These are phyloP conservation scores for Elymnias hypermnestra DNA, from an alignment of 1,140 invertebrate genomes.

Conservation along the genomic window DNA sequence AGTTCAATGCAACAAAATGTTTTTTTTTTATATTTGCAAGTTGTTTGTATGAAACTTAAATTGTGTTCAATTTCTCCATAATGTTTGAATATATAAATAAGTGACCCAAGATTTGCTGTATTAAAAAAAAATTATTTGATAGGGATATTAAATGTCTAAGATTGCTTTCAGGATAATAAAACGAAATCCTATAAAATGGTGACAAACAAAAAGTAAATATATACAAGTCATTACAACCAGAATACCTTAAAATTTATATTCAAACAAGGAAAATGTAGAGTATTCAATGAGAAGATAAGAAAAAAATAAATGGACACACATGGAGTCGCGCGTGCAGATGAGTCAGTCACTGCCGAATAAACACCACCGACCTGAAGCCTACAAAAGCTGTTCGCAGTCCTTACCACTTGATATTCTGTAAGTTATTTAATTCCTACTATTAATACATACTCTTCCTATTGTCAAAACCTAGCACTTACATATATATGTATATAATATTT, in stretches of 20 bases:
- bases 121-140: background rate
- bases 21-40: too few relatives aligned
- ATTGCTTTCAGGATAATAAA: conserved; percentile 11
- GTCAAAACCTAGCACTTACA: too few relatives aligned
- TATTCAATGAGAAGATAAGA: conserved; percentile 5
- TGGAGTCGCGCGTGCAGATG: conserved; percentile 65
- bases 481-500: too few relatives aligned
- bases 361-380: conserved; percentile 55
- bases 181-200: background rate
- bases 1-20: too few relatives aligned
- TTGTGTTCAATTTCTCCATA: too few relatives aligned
- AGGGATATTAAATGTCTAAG: background rate
- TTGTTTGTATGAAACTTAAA: too few relatives aligned
- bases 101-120: background rate
- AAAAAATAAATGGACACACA: conserved; percentile 48
- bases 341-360: conserved; percentile 57
- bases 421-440: conserved; percentile 37
- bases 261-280: conserved; percentile 5
- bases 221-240: background rate
- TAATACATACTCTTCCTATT: too few relatives aligned
- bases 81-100: too few relatives aligned
- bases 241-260: background rate
- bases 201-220: conserved; percentile 4
- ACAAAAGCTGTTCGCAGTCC: conserved; percentile 70
- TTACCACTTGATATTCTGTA: conserved; percentile 73